Base-by-base conservation (phyloP, 2,888 invertebrate genomes). In the Thalpophila matura region DNA sequence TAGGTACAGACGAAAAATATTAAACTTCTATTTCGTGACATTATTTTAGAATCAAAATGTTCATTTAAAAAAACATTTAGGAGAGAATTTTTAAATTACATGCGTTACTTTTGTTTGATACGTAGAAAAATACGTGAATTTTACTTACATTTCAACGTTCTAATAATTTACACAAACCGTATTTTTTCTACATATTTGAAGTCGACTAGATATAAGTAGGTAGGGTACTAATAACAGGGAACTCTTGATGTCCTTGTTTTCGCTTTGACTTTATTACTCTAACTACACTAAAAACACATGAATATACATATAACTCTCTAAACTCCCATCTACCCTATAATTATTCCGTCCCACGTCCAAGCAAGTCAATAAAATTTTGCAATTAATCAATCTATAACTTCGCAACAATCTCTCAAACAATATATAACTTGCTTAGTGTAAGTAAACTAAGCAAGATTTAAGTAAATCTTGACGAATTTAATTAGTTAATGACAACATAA, bases 401-500 rank as follows among this genome's bases (percentile, higher is more conserved):
- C 9, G 29, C 33, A 75, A 46, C 42, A 47, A 45, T 31, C 47
- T 37, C 42, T 43, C 16, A 54, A 74, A 58, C 58, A 63, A 77
- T 56, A 65, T 67, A 65, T 67, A 57, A 49, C 51, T 45, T 49
- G 45, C 68, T 64, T 27, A 33, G 37, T 58, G 42, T 68, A 73
- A 54, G 62, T n/a, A n/a, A n/a, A n/a, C n/a, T n/a, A n/a, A n/a
- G n/a, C n/a, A n/a, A n/a, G n/a, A n/a, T n/a, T n/a, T n/a, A n/a
- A n/a, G n/a, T 38, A 66, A 71, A 77, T 75, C 68, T 74, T 75
- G 72, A 76, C 50, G 59, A 79, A 80, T 78, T 77, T 56, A 71
- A 81, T 82, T 79, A 79, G 79, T 81, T 73, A 81, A 77, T 80
- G 69, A 77, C 71, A 60, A 74, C 66, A 72, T 80, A 79, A 83